A percentile compares a stretch with the other conserved stretches of the same genome.
These are phyloP conservation scores for Craterocephalus amniculus DNA, from an alignment of 2,797 vertebrate genomes.

Conservation along the genomic window DNA sequence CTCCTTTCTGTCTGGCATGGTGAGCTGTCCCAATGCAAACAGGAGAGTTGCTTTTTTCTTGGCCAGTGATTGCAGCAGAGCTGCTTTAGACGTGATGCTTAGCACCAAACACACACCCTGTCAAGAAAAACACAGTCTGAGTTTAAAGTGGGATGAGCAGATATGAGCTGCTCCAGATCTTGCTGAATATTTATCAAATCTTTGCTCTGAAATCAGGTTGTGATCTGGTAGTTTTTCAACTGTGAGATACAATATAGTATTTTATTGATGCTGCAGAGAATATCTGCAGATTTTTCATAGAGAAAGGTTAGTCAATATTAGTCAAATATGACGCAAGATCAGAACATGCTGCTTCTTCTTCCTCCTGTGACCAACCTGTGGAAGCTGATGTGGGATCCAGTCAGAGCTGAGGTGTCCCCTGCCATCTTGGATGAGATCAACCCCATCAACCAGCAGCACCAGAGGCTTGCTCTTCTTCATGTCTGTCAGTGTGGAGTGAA, in stretches of 20 bases:
- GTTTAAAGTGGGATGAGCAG: not conserved
- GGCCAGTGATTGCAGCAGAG: conserved; percentile 78
- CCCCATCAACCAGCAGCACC: conserved; percentile 86
- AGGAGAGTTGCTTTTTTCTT: conserved; percentile 67
- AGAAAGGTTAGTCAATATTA: too few species aligned
- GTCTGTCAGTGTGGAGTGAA: conserved; percentile 70
- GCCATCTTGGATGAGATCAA: conserved; percentile 79
- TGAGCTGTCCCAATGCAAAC: conserved; percentile 82
- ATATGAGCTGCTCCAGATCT: not conserved
- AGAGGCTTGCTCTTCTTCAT: conserved; percentile 73
- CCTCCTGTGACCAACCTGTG: conserved; percentile 72
- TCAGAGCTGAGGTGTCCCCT: conserved; percentile 83
- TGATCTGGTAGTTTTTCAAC: not conserved
- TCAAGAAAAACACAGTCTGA: not conserved
- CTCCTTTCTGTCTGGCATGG: conserved; percentile 79
- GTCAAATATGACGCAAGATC: fast-evolving
- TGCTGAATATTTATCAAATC: not conserved
- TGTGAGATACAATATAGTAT: not conserved
- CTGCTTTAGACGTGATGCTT: conserved; percentile 77
- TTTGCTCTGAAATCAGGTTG: not conserved
- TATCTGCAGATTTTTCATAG: not conserved
- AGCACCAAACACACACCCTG: conserved; percentile 87
- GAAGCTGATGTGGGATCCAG: conserved; percentile 87
- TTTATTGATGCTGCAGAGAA: too few species aligned
- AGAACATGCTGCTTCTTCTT: not conserved